A percentile compares a stretch with the other conserved stretches of the same genome.
Evolutionary conservation across 2,888 invertebrate species (phyloP).

Genomic region (Cryptocheilus praepositus): DNA sequence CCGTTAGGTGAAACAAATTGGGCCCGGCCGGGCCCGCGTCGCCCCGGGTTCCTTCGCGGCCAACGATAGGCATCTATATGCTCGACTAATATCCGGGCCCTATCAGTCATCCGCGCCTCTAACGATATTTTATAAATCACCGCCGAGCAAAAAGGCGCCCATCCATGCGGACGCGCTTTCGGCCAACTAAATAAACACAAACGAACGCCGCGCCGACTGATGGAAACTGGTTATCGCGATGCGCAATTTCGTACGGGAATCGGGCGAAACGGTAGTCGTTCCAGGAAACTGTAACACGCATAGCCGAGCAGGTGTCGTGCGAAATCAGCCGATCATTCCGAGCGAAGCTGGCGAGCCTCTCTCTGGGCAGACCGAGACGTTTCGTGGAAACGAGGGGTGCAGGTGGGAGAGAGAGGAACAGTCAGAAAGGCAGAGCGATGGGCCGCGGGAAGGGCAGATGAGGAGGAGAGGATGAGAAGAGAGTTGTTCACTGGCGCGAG

Average conservation of each 20-base stretch:
- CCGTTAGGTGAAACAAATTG: constrained; percentile 6
- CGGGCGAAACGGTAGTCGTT: constrained; percentile 5
- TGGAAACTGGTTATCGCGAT: no score
- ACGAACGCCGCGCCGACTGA: no score
- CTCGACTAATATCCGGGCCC: no score
- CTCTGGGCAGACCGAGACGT: not conserved
- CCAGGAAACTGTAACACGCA: constrained; percentile 7
- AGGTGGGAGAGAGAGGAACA: not conserved
- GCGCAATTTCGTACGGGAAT: no score
- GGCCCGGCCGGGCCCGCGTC: not conserved
- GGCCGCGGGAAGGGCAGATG: no score
- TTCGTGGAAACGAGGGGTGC: constrained; percentile 6
- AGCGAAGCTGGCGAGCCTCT: not conserved
- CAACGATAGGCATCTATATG: no score
- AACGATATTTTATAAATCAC: not conserved
- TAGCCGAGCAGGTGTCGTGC: constrained; percentile 16
- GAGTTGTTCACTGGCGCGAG: not conserved
- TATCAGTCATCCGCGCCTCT: constrained; percentile 2
- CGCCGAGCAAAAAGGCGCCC: not conserved
- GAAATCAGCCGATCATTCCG: not conserved
- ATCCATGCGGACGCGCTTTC: not conserved
- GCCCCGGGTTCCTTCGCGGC: no score
- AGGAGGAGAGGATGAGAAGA: not conserved
- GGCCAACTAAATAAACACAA: no score
- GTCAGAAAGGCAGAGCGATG: no score